Conservation (phyloP, 2,888 invertebrate genomes). For the Caenorhabditis drosophilae region DNA sequence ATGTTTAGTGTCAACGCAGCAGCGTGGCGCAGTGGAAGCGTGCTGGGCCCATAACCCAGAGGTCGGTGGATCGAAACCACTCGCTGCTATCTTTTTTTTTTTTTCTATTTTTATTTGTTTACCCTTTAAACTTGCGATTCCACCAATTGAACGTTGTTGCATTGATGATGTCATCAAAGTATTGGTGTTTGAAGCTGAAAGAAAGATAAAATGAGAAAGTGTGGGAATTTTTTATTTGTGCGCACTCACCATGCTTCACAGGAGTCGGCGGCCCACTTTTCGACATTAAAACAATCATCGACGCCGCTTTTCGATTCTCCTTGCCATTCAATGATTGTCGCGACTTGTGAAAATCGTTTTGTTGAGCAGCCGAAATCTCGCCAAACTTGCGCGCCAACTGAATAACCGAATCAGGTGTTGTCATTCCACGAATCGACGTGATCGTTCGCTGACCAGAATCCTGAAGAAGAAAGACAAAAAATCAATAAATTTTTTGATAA, state of each 20-base stretch:
- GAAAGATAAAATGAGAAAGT: too few relatives aligned
- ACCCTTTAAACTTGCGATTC: conserved; percentile 31
- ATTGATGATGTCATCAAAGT: too few relatives aligned
- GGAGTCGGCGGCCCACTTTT: conserved; percentile 36
- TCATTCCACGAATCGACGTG: conserved; percentile 43
- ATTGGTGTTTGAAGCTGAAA: too few relatives aligned
- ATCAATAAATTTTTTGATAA: too few relatives aligned
- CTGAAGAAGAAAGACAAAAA: too few relatives aligned
- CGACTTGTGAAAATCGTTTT: conserved; percentile 47
- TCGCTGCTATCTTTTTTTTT: conserved; percentile 46
- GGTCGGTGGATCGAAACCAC: conserved; percentile 77
- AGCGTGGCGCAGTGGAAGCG: conserved; percentile 73
- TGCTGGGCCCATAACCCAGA: conserved; percentile 88
- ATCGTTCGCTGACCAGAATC: conserved; percentile 40
- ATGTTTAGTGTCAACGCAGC: conserved; percentile 28
- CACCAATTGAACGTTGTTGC: conserved; percentile 13
- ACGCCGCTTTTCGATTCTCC: conserved; percentile 15
- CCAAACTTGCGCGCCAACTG: conserved; percentile 47
- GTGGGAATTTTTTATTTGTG: background rate
- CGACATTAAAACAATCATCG: conserved; percentile 7
- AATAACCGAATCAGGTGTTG: conserved; percentile 50
- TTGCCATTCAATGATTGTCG: conserved; percentile 33
- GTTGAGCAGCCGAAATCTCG: conserved; percentile 42
- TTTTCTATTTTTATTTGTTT: conserved; percentile 1
- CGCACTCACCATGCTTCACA: conserved; percentile 22